Percentiles rank a stretch among this genome's conserved stretches.
Conservation (phyloP, 1,140 invertebrate species). For the Doryteuthis pealeii region DNA sequence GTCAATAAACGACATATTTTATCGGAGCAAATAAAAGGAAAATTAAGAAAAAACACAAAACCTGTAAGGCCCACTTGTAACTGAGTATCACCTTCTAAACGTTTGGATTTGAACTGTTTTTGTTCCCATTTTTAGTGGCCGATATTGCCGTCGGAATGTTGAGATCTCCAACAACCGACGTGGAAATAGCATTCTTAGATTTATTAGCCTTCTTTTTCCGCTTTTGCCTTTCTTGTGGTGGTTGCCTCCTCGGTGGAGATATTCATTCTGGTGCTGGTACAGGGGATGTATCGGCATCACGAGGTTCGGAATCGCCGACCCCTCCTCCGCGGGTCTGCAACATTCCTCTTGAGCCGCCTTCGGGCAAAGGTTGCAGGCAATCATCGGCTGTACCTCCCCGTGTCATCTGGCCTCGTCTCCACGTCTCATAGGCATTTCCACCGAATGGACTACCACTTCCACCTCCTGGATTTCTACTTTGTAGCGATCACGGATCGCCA, state of each 20-base stretch:
- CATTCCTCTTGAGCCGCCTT: conserved; percentile 73
- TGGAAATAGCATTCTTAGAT: conserved; percentile 30
- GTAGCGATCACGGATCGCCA: conserved; percentile 70
- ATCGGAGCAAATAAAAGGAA: too few relatives aligned
- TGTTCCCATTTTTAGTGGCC: conserved; percentile 86
- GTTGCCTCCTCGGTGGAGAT: conserved; percentile 73
- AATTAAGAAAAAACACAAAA: conserved; percentile 19
- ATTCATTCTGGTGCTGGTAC: conserved; percentile 72
- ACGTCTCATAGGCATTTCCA: conserved; percentile 77
- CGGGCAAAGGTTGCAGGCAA: conserved; percentile 70
- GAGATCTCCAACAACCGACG: conserved; percentile 41
- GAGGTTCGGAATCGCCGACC: conserved; percentile 69
- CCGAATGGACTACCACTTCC: conserved; percentile 72
- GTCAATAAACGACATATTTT: not conserved
- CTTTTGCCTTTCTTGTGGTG: conserved; percentile 64
- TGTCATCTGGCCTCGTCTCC: conserved; percentile 71
- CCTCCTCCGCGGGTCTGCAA: conserved; percentile 81
- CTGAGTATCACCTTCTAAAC: conserved; percentile 95
- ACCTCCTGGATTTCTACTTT: conserved; percentile 75
- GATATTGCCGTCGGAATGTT: conserved; percentile 47
- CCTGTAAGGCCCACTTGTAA: conserved; percentile 98
- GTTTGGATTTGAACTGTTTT: conserved; percentile 97
- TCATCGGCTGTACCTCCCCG: conserved; percentile 72
- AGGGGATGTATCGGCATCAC: conserved; percentile 61
- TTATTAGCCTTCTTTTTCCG: conserved; percentile 53